Conservation (phyloP, 2,888 invertebrate species). For the Sinhomidia bicolor region DNA sequence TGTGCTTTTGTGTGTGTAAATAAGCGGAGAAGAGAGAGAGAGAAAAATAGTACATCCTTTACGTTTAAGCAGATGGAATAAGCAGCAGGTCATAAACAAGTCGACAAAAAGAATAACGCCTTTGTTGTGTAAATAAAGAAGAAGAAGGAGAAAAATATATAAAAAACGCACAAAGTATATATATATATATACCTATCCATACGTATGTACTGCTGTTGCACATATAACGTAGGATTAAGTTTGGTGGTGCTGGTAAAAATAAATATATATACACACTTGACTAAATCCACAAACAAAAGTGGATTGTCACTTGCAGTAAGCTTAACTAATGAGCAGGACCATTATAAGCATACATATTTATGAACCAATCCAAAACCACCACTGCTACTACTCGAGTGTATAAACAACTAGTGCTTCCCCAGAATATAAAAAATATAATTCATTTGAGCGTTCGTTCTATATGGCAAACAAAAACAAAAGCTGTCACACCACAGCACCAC, state of each 20-base stretch:
- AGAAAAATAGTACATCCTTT: too few relatives aligned
- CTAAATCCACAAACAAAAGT: too few relatives aligned
- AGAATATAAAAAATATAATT: neutral
- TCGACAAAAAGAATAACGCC: neutral
- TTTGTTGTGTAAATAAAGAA: slow-evolving; percentile 31
- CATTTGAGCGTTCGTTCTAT: neutral
- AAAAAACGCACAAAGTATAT: too few relatives aligned
- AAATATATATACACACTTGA: neutral
- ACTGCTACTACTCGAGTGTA: too few relatives aligned
- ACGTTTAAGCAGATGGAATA: neutral
- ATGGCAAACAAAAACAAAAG: neutral
- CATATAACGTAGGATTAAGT: neutral
- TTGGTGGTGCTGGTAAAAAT: neutral
- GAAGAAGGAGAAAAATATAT: neutral
- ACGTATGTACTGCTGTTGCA: neutral
- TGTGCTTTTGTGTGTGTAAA: neutral
- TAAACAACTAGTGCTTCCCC: neutral
- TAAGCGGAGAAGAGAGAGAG: slow-evolving; percentile 1
- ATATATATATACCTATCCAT: too few relatives aligned
- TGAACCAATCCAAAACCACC: too few relatives aligned
- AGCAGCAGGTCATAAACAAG: slow-evolving; percentile 26
- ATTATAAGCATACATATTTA: too few relatives aligned
- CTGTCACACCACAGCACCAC: neutral
- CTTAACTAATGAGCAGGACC: too few relatives aligned
- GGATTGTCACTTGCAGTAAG: too few relatives aligned